Conservation (phyloP, 2,888 invertebrate species). For the Pseudoips prasinana region DNA sequence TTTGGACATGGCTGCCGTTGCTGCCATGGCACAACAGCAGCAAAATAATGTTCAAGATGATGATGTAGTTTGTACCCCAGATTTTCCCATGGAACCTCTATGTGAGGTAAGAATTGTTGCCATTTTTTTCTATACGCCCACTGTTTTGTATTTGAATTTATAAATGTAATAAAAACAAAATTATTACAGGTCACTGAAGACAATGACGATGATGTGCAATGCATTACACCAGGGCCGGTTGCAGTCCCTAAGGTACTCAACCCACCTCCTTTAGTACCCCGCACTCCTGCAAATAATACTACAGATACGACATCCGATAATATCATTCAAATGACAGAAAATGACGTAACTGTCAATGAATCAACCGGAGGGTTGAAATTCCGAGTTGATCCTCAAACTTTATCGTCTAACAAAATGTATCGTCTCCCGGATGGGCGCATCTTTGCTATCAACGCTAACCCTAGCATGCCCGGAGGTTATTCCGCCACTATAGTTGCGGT, state of each 20-base stretch:
- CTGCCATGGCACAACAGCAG: constrained; percentile 24
- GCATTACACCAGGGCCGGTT: constrained; percentile 69
- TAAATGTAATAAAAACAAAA: too few relatives aligned
- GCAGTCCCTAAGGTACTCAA: constrained; percentile 40
- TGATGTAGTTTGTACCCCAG: constrained; percentile 84
- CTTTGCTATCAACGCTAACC: constrained; percentile 75
- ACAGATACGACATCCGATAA: constrained; percentile 57
- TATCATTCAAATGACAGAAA: constrained; percentile 77
- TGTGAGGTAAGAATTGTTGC: constrained; percentile 57
- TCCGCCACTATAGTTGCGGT: constrained; percentile 77
- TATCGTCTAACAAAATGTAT: constrained; percentile 78
- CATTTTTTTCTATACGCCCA: too few relatives aligned
- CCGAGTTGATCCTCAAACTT: constrained; percentile 74
- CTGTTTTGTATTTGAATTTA: too few relatives aligned
- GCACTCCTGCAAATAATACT: constrained; percentile 17
- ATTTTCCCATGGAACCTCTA: constrained; percentile 73
- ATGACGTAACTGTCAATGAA: constrained; percentile 75
- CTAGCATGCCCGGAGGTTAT: constrained; percentile 76
- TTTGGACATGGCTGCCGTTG: constrained; percentile 59
- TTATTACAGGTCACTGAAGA: constrained; percentile 70
- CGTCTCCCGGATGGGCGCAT: constrained; percentile 75
- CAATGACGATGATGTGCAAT: constrained; percentile 73
- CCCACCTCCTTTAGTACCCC: constrained; percentile 43
- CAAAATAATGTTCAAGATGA: constrained; percentile 50
- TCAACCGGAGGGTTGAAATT: constrained; percentile 75